These are phyloP conservation scores for Eufriesea mexicana DNA, from an alignment of 1,140 invertebrate genomes.

Conservation along the genomic window DNA sequence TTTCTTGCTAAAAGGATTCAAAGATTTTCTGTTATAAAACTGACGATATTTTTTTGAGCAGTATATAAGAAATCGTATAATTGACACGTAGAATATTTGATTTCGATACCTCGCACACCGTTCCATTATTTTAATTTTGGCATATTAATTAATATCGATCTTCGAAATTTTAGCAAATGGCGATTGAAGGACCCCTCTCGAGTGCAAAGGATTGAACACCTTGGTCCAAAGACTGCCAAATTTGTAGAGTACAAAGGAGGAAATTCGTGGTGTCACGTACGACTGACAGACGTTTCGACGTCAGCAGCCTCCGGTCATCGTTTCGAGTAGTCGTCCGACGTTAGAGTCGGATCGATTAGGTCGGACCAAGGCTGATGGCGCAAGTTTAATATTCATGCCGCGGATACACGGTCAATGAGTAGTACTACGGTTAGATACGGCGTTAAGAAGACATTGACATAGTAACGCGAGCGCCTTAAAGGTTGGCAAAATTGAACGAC, in stretches of 20 bases:
- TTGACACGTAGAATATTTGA: too few relatives aligned
- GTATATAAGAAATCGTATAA: too few relatives aligned
- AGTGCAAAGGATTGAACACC: too few relatives aligned
- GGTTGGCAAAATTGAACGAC: background rate
- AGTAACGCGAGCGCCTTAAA: slow-evolving; percentile 22
- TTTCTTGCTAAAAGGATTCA: too few relatives aligned
- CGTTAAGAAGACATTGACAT: slow-evolving; percentile 36
- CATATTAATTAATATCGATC: too few relatives aligned
- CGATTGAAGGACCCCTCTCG: too few relatives aligned
- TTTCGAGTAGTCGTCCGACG: slow-evolving; percentile 1
- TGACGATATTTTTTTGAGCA: too few relatives aligned
- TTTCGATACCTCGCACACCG: too few relatives aligned
- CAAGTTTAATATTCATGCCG: slow-evolving; percentile 32
- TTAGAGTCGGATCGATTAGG: slow-evolving; percentile 13
- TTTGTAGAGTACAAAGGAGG: background rate
- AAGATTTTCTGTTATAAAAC: too few relatives aligned
- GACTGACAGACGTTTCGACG: background rate
- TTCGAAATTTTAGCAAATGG: too few relatives aligned
- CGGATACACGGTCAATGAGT: background rate
- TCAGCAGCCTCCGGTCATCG: background rate
- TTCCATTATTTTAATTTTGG: too few relatives aligned
- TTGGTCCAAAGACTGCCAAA: background rate
- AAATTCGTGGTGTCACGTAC: background rate
- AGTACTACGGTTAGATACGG: slow-evolving; percentile 28
- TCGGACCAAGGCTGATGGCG: slow-evolving; percentile 2